Conservation (phyloP, 2,113 vertebrate species). For the Manacus vitellinus region DNA sequence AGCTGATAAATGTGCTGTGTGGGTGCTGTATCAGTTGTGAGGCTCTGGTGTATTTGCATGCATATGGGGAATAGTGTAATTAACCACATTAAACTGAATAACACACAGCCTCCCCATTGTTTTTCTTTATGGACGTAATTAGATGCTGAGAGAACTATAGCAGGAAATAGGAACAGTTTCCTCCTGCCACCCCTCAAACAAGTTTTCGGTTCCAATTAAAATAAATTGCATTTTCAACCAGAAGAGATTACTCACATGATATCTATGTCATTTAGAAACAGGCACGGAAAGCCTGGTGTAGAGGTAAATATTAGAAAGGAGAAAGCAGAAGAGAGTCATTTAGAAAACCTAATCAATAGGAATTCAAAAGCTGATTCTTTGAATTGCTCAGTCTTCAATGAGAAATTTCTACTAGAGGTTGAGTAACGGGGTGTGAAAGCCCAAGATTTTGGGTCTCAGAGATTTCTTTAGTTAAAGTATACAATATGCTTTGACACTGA, state of each 20-base stretch:
- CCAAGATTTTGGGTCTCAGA: background rate
- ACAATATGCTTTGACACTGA: background rate
- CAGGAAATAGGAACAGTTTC: slow-evolving; percentile 41
- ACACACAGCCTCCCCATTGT: slow-evolving; percentile 8
- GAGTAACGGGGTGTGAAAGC: background rate
- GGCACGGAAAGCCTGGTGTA: background rate
- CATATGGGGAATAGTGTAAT: background rate
- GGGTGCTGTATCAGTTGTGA: background rate
- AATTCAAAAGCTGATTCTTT: background rate
- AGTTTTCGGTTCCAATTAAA: slow-evolving; percentile 63
- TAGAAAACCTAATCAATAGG: background rate
- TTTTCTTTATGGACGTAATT: slow-evolving; percentile 25
- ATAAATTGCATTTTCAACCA: slow-evolving; percentile 45
- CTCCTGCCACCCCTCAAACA: slow-evolving; percentile 37
- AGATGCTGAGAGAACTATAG: slow-evolving; percentile 29
- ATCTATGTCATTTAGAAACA: background rate
- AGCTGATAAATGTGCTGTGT: background rate
- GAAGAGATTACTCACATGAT: background rate
- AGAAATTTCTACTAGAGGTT: background rate
- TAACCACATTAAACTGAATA: slow-evolving; percentile 7
- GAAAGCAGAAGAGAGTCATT: background rate
- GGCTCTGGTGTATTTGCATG: background rate
- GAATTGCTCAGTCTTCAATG: background rate
- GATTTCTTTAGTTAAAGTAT: background rate
- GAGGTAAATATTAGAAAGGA: background rate